Evolutionary conservation across 64 coral and sea anemone species (phyloP).

Genomic region (Platygyra sinensis): DNA sequence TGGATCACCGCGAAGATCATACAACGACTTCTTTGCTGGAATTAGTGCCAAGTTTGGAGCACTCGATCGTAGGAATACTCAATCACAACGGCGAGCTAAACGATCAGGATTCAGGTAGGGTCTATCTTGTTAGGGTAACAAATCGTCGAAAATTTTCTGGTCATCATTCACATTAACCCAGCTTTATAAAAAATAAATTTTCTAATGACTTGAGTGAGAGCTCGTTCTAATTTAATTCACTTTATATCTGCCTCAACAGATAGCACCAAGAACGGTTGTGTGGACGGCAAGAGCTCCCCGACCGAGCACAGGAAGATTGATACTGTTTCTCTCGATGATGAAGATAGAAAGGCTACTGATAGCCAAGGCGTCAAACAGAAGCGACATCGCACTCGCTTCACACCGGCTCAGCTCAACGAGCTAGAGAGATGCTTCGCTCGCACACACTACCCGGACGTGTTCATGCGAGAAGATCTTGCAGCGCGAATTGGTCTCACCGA

Average conservation of each 20-base stretch:
- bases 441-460: slow-evolving; percentile 95
- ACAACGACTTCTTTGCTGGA: slow-evolving; percentile 83
- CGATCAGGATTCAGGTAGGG: slow-evolving; percentile 84
- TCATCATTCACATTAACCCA: slow-evolving; percentile 96
- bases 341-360: slow-evolving; percentile 84
- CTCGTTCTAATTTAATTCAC: slow-evolving; percentile 97
- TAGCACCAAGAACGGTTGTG: slow-evolving; percentile 84
- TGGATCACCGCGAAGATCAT: slow-evolving; percentile 85
- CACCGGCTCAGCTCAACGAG: slow-evolving; percentile 95
- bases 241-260: slow-evolving; percentile 70
- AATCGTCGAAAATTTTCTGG: slow-evolving; percentile 77
- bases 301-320: slow-evolving; percentile 88
- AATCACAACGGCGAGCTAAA: slow-evolving; percentile 89
- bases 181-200: slow-evolving; percentile 96
- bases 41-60: slow-evolving; percentile 97
- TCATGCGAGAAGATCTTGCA: slow-evolving; percentile 98
- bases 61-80: slow-evolving; percentile 89
- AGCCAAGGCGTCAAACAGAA: slow-evolving; percentile 95
- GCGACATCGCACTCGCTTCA: slow-evolving; percentile 95
- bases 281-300: slow-evolving; percentile 91
- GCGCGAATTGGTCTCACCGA: slow-evolving; percentile 94
- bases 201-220: slow-evolving; percentile 95
- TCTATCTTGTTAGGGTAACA: slow-evolving; percentile 93
- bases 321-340: slow-evolving; percentile 86
- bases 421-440: slow-evolving; percentile 94